Base-by-base conservation (phyloP, 1,140 invertebrate genomes). In the Sogatella furcifera region DNA sequence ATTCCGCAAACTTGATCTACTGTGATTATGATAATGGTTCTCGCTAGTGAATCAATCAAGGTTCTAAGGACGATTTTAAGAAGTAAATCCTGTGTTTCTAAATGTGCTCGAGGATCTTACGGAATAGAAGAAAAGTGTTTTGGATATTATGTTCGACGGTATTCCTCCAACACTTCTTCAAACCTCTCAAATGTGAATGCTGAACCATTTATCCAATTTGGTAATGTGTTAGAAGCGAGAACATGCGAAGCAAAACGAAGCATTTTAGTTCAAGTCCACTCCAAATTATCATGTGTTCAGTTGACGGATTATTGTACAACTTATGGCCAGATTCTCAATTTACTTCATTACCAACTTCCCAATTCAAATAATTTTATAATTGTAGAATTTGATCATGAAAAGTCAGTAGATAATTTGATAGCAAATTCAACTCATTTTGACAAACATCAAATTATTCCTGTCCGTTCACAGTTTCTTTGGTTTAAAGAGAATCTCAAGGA, bases 211-310 rank as follows among this genome's bases (percentile, higher is more conserved):
- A 22, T 62, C 11, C 28, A 62, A 0, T 77, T 75, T 66, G 69
- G 75, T 28, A 52, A 70, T 15, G 61, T 74, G 52, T n/a, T 78
- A 8, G 46, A 59, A 42, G 10, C 59, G 15, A 62, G 81, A 65
- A 75, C 76, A 70, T 64, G 69, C 17, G 75, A 87, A 73, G 84
- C 85, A 8, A 70, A 72, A 44, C 70, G 78, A 58, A 84, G 81
- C 70, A 62, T 73, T 49, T 43, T 74, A 17, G 65, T 74, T 10
- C 70, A 73, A 59, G 68, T 73, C 0, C 60, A 68, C 14, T 71
- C 67, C 10, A 68, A 71, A 62, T 44, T 67, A 14, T 69, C 69
- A 17, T 67, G 64, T 58, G 22, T 34, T 19, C 65, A 71, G 38
- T 57, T 74, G 14, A 58, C 65, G 55, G 49, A 61, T 1, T 68